Percentiles rank a stretch among this genome's conserved stretches.
These are phyloP conservation scores for Poecilia picta DNA, from an alignment of 2,797 vertebrate genomes.

Conservation along the genomic window DNA sequence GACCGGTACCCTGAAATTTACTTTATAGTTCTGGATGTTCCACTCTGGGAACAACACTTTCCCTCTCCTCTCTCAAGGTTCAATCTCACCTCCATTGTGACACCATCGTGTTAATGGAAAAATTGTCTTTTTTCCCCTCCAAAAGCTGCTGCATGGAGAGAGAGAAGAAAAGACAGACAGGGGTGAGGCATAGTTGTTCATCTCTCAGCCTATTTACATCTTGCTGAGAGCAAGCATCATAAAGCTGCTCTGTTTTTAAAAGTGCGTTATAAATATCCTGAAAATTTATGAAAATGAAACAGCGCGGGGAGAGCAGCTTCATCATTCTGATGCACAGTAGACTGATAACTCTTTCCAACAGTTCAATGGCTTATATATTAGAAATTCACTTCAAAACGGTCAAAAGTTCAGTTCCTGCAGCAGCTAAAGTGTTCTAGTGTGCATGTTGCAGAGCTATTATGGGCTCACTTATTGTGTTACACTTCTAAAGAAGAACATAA, in stretches of 20 bases:
- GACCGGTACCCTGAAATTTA: not conserved
- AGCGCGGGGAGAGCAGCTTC: slow-evolving; percentile 43
- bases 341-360: slow-evolving; percentile 55
- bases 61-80: slow-evolving; percentile 12
- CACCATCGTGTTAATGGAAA: slow-evolving; percentile 21
- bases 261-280: slow-evolving; percentile 52
- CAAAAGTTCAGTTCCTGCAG: slow-evolving; percentile 56
- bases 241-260: slow-evolving; percentile 62
- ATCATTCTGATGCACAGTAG: slow-evolving; percentile 37
- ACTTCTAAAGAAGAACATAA: slow-evolving; percentile 50
- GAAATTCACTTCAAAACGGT: slow-evolving; percentile 43
- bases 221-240: slow-evolving; percentile 47
- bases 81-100: slow-evolving; percentile 33
- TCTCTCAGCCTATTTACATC: slow-evolving; percentile 41
- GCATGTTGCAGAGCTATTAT: slow-evolving; percentile 25
- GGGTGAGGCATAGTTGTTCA: slow-evolving; percentile 21
- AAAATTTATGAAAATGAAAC: slow-evolving; percentile 69
- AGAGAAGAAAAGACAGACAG: slow-evolving; percentile 7
- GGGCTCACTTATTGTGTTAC: slow-evolving; percentile 33
- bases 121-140: slow-evolving; percentile 3
- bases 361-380: slow-evolving; percentile 50
- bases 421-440: slow-evolving; percentile 31
- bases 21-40: slow-evolving; percentile 9
- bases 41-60: not conserved
- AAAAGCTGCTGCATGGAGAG: slow-evolving; percentile 26